Conservation (phyloP, 2,888 invertebrate genomes). For the Drosophila setosimentum region DNA sequence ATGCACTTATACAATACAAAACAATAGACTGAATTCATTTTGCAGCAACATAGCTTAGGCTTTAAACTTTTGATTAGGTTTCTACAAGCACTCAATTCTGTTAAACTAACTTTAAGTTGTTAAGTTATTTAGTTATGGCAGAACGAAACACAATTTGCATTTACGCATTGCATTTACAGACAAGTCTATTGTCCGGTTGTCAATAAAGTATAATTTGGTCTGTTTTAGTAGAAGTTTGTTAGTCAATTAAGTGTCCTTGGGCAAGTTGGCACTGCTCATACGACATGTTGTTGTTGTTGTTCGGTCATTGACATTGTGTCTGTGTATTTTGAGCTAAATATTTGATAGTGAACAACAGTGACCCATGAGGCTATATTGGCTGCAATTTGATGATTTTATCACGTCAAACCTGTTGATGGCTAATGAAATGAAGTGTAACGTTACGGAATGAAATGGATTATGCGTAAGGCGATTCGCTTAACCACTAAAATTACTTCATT, state of each 20-base stretch:
- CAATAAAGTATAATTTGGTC: conserved; percentile 58
- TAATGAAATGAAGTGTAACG: conserved; percentile 29
- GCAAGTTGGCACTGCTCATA: conserved; percentile 35
- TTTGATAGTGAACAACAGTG: background rate
- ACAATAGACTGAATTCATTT: background rate
- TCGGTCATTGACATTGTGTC: conserved; percentile 44
- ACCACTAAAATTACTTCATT: conserved; percentile 61
- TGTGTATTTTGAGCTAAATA: background rate
- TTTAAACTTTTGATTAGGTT: conserved; percentile 6
- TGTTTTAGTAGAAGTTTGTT: conserved; percentile 22
- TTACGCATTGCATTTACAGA: background rate
- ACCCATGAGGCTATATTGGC: background rate
- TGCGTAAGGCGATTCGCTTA: conserved; percentile 40
- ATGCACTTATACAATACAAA: background rate
- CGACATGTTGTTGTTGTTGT: conserved; percentile 47
- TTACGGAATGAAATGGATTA: conserved; percentile 12
- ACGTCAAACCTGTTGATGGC: conserved; percentile 62
- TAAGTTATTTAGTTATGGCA: too few relatives aligned
- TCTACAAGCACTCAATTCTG: background rate
- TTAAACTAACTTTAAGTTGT: background rate
- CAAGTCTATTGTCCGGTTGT: conserved; percentile 17
- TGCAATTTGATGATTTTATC: background rate
- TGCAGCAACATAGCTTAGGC: background rate
- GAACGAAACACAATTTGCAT: background rate
- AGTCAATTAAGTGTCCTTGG: conserved; percentile 28